These are phyloP conservation scores for Acanthurus tractus DNA, from an alignment of 2,797 vertebrate species.

Conservation along the genomic window DNA sequence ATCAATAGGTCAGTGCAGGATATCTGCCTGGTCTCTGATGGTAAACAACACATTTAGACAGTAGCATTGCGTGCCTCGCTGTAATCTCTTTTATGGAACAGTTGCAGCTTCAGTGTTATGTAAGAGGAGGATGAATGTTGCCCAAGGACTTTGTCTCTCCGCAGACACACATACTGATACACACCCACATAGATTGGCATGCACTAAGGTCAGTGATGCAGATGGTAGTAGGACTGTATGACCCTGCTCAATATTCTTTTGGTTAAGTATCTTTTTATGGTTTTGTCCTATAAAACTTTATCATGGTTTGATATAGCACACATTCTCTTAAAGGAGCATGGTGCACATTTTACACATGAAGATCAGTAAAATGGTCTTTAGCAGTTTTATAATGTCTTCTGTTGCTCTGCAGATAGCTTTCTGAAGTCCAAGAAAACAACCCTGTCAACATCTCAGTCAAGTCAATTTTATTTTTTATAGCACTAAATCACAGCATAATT, in stretches of 20 bases:
- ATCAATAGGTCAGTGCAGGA: conserved; percentile 16
- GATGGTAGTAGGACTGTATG: background rate
- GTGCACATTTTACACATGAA: too few species aligned
- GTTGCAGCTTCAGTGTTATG: conserved; percentile 54
- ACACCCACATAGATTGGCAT: conserved; percentile 23
- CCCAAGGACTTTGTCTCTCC: conserved; percentile 43
- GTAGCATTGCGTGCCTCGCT: conserved; percentile 25
- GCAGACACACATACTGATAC: conserved; percentile 13
- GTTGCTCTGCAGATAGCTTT: too few species aligned
- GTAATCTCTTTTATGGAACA: conserved; percentile 55
- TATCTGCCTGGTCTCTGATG: conserved; percentile 19
- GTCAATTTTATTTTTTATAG: too few species aligned
- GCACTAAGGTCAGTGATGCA: conserved; percentile 7
- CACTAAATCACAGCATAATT: too few species aligned
- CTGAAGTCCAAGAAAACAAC: too few species aligned
- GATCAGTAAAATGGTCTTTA: too few species aligned
- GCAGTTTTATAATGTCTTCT: too few species aligned
- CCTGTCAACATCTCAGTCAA: too few species aligned
- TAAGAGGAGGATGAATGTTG: conserved; percentile 62
- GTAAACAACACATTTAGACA: conserved; percentile 8
- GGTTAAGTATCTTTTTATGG: too few species aligned
- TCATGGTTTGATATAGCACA: too few species aligned
- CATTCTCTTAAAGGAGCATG: too few species aligned
- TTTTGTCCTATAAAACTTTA: too few species aligned
- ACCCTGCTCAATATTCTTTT: background rate